A percentile compares a stretch with the other conserved stretches of the same genome.
phyloP scores from a whole-genome alignment of 2,113 vertebrate genomes.

The Cathartes aura region DNA sequence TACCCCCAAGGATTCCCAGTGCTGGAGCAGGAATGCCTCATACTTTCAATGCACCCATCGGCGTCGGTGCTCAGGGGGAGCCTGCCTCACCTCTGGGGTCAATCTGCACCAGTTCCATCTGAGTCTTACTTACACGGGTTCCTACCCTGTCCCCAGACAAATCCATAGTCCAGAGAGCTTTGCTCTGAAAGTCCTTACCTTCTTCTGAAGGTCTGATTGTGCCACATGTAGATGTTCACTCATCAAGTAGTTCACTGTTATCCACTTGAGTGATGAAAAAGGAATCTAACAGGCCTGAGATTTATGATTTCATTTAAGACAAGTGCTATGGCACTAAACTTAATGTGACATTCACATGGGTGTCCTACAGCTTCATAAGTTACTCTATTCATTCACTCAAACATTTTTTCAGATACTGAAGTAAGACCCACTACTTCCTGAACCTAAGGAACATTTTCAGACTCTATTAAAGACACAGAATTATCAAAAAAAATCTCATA shows the following conservation, averaged over 20 bases:
- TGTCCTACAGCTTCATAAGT: neutral
- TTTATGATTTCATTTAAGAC: neutral
- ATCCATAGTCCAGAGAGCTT: neutral
- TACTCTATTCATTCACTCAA: neutral
- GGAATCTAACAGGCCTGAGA: neutral
- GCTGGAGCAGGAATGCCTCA: neutral
- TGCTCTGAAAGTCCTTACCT: neutral
- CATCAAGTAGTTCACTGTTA: neutral
- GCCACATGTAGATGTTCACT: accelerated
- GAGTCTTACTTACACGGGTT: neutral
- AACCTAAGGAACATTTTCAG: neutral
- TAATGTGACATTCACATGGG: neutral
- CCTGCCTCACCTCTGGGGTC: neutral
- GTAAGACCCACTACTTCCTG: neutral
- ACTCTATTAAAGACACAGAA: neutral
- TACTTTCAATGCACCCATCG: neutral
- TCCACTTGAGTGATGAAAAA: neutral
- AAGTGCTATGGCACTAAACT: neutral
- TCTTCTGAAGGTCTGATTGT: neutral
- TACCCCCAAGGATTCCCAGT: neutral
- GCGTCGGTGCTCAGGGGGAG: accelerated
- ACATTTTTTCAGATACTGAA: neutral
- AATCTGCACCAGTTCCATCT: neutral
- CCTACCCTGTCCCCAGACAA: neutral
- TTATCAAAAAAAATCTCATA: neutral